These are phyloP conservation scores for Bambusicola thoracicus DNA, from an alignment of 2,113 vertebrate genomes.

Conservation along the genomic window DNA sequence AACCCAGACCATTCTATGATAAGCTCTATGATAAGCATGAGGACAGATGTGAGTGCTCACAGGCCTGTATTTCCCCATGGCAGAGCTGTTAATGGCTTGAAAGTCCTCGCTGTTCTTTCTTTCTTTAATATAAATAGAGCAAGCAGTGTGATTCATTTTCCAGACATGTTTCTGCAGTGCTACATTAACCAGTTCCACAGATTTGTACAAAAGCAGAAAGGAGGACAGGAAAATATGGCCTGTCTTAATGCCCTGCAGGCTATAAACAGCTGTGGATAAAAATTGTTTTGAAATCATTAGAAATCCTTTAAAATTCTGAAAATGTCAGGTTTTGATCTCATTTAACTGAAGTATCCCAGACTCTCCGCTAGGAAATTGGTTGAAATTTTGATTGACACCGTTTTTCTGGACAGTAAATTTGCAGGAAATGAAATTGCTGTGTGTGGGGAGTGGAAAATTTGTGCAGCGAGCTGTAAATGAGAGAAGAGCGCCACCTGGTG, in stretches of 20 bases:
- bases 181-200: neutral
- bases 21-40: too few relatives aligned
- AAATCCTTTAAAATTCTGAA: neutral
- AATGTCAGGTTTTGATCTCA: neutral
- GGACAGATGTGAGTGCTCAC: neutral
- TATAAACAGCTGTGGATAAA: neutral
- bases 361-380: neutral
- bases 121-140: neutral
- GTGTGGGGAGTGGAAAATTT: neutral
- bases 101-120: neutral
- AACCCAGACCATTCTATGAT: too few relatives aligned
- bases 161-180: neutral
- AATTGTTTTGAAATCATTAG: neutral
- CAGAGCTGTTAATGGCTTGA: neutral
- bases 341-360: neutral
- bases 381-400: neutral
- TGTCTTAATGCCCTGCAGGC: neutral
- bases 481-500: conserved; percentile 41
- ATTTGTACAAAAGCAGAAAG: neutral
- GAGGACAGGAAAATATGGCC: neutral
- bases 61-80: neutral
- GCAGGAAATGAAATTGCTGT: conserved; percentile 14
- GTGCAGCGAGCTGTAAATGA: neutral
- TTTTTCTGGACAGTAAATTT: conserved; percentile 20
- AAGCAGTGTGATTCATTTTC: neutral